phyloP scores from a whole-genome alignment of 1,140 invertebrate species.

The Euwallacea similis region DNA sequence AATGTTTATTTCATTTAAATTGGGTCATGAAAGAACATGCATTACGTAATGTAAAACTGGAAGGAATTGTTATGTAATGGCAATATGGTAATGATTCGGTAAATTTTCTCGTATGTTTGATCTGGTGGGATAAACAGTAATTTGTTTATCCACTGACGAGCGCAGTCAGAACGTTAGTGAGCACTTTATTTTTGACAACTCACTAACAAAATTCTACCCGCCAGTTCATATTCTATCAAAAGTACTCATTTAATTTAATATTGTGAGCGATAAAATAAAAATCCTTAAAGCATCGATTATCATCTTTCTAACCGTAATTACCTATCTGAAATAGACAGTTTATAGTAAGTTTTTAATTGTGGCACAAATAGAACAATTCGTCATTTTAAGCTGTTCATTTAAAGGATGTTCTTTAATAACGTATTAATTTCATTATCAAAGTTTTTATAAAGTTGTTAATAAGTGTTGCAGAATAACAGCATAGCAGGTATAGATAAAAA shows the following conservation, averaged over 20 bases:
- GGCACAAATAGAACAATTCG: no score
- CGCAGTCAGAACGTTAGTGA: neutral
- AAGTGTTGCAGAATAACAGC: neutral
- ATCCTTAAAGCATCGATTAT: no score
- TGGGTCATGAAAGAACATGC: neutral
- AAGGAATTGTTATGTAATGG: neutral
- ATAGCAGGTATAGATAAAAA: neutral
- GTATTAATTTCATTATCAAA: no score
- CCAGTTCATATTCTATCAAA: neutral
- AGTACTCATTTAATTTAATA: neutral
- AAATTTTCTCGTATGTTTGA: neutral
- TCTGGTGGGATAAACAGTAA: neutral
- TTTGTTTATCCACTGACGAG: neutral
- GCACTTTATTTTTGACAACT: neutral
- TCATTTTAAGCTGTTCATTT: no score
- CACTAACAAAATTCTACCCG: no score
- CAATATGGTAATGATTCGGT: neutral
- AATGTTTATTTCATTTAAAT: conserved; percentile 1
- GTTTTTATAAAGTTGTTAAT: neutral
- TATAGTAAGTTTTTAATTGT: no score
- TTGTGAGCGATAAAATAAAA: neutral
- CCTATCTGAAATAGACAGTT: no score
- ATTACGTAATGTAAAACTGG: neutral
- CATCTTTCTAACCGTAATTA: no score
- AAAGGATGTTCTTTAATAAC: no score